Percentiles rank a stretch among this genome's conserved stretches.
Evolutionary conservation across 2,888 invertebrate species (phyloP).

Genomic region (Apoderus coryli): DNA sequence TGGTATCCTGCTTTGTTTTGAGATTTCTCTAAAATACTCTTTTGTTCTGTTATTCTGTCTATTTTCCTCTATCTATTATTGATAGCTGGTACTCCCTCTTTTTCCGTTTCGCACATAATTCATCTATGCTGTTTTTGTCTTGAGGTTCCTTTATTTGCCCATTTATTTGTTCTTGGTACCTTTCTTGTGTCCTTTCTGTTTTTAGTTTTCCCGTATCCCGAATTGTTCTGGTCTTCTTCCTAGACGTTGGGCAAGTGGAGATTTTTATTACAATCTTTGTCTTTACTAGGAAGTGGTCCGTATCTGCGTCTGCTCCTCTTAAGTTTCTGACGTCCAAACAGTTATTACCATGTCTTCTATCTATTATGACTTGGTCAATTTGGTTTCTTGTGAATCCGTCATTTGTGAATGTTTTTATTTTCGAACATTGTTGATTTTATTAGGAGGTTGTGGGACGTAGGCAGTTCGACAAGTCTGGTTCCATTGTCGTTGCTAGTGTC

Average conservation of each 20-base stretch:
- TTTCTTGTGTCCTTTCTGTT: constrained; percentile 2
- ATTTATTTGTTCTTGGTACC: too few relatives aligned
- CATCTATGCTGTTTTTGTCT: constrained; percentile 5
- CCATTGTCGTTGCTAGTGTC: constrained; percentile 7
- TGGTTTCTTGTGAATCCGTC: constrained; percentile 5
- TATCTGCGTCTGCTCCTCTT: constrained; percentile 8
- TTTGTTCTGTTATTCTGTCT: constrained; percentile 7
- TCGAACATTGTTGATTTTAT: constrained; percentile 7
- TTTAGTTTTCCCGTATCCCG: constrained; percentile 5
- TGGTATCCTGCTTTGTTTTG: constrained; percentile 8
- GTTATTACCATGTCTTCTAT: constrained; percentile 5
- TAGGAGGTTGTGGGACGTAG: constrained; percentile 3
- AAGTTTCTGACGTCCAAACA: constrained; percentile 4
- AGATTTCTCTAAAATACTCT: constrained; percentile 5
- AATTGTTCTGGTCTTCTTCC: constrained; percentile 1
- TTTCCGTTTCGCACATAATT: constrained; percentile 7
- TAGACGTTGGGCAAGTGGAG: constrained; percentile 3
- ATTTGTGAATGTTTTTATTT: constrained; percentile 7
- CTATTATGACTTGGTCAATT: constrained; percentile 6
- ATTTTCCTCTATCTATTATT: constrained; percentile 7
- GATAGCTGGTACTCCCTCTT: constrained; percentile 7
- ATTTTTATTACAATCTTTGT: constrained; percentile 4
- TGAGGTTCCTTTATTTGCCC: too few relatives aligned
- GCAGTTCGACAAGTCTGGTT: too few relatives aligned
- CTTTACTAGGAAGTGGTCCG: constrained; percentile 6